phyloP scores from a whole-genome alignment of 2,797 vertebrate genomes.

The Salarias fasciatus region DNA sequence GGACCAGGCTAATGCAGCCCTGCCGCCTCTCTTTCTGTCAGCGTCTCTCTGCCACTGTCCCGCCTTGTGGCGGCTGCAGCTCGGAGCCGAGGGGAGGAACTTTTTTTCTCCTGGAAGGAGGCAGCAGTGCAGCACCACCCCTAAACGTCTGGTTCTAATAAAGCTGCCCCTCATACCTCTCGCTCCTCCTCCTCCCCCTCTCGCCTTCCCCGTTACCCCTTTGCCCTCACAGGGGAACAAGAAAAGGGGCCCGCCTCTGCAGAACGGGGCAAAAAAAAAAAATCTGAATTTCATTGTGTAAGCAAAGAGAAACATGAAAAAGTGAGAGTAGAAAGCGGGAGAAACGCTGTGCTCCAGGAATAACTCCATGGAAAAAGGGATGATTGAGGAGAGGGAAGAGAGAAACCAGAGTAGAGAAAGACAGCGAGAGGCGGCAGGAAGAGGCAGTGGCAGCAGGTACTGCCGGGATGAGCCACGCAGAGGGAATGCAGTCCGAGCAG shows the following conservation, averaged over 20 bases:
- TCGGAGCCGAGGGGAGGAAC: slow-evolving; percentile 41
- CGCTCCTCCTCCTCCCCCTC: slow-evolving; percentile 4
- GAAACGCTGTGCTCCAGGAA: slow-evolving; percentile 29
- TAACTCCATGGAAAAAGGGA: slow-evolving; percentile 1
- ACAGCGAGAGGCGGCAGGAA: slow-evolving; percentile 27
- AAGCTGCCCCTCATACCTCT: slow-evolving; percentile 74
- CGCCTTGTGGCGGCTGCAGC: slow-evolving; percentile 33
- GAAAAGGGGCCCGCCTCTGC: slow-evolving; percentile 62
- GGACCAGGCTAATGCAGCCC: slow-evolving; percentile 55
- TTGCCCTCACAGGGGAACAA: slow-evolving; percentile 52
- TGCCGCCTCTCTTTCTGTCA: slow-evolving; percentile 51
- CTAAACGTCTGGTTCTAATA: slow-evolving; percentile 85
- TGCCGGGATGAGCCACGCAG: slow-evolving; percentile 46
- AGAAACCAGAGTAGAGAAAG: slow-evolving; percentile 15
- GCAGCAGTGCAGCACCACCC: slow-evolving; percentile 73
- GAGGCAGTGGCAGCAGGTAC: slow-evolving; percentile 52
- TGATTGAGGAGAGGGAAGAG: neutral
- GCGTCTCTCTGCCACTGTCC: slow-evolving; percentile 52
- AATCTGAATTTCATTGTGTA: slow-evolving; percentile 63
- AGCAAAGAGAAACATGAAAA: slow-evolving; percentile 42
- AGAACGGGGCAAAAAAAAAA: slow-evolving; percentile 63
- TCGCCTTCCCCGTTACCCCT: slow-evolving; percentile 11
- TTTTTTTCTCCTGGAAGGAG: slow-evolving; percentile 49
- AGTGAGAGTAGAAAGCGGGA: slow-evolving; percentile 8
- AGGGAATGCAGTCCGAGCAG: slow-evolving; percentile 54